Evolutionary conservation across 2,113 vertebrate genomes (phyloP).

Genomic region (Chroicocephalus ridibundus): DNA sequence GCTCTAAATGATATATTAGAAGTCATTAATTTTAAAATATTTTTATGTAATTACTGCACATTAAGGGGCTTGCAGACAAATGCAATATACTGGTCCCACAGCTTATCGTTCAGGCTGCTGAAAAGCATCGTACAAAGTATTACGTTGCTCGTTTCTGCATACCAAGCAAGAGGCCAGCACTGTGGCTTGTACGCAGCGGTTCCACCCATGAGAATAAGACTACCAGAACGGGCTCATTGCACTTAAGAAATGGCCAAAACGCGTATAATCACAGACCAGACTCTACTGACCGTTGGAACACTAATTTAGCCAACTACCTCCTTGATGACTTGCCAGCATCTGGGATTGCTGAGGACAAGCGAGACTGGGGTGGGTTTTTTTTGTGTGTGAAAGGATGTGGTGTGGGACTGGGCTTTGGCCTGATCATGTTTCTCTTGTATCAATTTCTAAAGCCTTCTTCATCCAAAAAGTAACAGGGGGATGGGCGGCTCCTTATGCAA

Average conservation of each 20-base stretch:
- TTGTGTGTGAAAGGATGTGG: constrained; percentile 35
- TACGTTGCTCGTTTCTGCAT: not conserved
- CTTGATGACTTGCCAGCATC: constrained; percentile 7
- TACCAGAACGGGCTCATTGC: not conserved
- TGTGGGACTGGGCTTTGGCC: not conserved
- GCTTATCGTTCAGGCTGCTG: not conserved
- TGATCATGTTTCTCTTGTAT: not conserved
- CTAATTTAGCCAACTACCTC: not conserved
- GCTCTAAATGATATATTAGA: not conserved
- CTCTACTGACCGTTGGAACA: not conserved
- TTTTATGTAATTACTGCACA: constrained; percentile 26
- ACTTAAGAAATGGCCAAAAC: not conserved
- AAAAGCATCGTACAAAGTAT: not conserved
- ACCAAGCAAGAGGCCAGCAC: not conserved
- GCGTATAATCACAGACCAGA: not conserved
- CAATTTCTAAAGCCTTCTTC: constrained; percentile 12
- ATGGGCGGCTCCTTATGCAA: not conserved
- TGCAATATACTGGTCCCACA: not conserved
- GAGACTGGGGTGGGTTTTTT: not conserved
- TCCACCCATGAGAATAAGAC: not conserved
- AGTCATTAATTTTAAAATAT: constrained; percentile 37
- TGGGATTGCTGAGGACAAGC: not conserved
- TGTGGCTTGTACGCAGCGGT: not conserved
- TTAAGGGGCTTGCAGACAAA: not conserved
- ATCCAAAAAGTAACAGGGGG: not conserved